Evolutionary conservation across 2,888 invertebrate species (phyloP).

Genomic region (Eulithis testata): DNA sequence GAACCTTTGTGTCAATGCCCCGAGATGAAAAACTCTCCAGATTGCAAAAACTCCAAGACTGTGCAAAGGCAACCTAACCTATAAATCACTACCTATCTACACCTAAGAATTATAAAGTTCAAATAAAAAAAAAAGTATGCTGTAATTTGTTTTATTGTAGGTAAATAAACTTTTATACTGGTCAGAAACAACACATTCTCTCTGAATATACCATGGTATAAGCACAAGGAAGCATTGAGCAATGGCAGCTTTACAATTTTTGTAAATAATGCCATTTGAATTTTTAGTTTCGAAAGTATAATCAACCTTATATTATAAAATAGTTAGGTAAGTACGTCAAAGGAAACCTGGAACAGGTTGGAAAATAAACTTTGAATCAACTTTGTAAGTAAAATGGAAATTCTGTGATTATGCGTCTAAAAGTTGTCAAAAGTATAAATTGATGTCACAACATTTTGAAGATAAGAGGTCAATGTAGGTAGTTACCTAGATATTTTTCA

Average conservation of each 20-base stretch:
- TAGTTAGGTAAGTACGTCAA: constrained; percentile 9
- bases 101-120: not conserved
- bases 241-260: constrained; percentile 61
- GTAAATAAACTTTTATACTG: constrained; percentile 20
- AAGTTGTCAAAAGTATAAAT: constrained; percentile 33
- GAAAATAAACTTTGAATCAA: constrained; percentile 30
- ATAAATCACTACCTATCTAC: too few relatives aligned
- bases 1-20: constrained; percentile 45
- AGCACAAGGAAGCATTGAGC: constrained; percentile 73
- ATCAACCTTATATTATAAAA: constrained; percentile 19
- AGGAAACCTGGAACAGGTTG: constrained; percentile 2
- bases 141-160: constrained; percentile 20
- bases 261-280: constrained; percentile 59
- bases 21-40: constrained; percentile 32
- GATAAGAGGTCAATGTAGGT: constrained; percentile 9
- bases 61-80: too few relatives aligned
- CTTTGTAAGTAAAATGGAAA: constrained; percentile 18
- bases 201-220: constrained; percentile 78
- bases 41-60: not conserved
- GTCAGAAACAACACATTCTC: constrained; percentile 60
- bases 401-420: constrained; percentile 26
- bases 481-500: constrained; percentile 3
- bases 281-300: constrained; percentile 19
- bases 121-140: not conserved
- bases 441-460: constrained; percentile 11